A percentile compares a stretch with the other conserved stretches of the same genome.
phyloP scores from a whole-genome alignment of 2,797 vertebrate genomes.

The Harpagifer antarcticus region DNA sequence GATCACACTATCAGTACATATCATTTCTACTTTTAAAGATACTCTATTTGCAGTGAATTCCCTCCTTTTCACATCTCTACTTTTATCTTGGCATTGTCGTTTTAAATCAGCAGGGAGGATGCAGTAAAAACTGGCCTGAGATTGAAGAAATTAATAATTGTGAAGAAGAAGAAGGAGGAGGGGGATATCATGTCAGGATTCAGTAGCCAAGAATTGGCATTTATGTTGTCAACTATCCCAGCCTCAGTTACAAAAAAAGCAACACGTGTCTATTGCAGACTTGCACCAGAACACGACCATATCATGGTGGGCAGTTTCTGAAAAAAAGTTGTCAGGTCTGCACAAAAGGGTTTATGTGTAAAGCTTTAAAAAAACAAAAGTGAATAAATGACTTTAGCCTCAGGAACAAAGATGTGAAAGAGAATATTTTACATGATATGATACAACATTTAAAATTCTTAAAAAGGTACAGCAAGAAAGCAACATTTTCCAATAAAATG shows the following conservation, averaged over 20 bases:
- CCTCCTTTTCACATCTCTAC: conserved; percentile 36
- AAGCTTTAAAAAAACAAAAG: conserved; percentile 48
- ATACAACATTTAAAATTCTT: conserved; percentile 47
- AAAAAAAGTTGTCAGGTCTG: conserved; percentile 40
- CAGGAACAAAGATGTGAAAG: conserved; percentile 36
- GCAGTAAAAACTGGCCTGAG: conserved; percentile 48
- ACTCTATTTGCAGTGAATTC: conserved; percentile 24
- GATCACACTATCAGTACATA: conserved; percentile 8
- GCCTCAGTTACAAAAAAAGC: conserved; percentile 37
- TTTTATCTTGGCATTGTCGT: conserved; percentile 35
- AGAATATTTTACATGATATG: conserved; percentile 43
- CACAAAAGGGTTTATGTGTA: conserved; percentile 53
- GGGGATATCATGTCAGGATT: conserved; percentile 43
- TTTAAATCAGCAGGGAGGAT: conserved; percentile 51
- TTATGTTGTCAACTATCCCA: conserved; percentile 53
- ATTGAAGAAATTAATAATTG: conserved; percentile 54
- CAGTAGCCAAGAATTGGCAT: conserved; percentile 50
- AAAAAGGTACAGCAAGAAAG: conserved; percentile 32
- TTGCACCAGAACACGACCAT: conserved; percentile 30
- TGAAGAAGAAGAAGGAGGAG: conserved; percentile 49
- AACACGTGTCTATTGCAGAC: conserved; percentile 40
- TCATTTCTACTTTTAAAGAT: conserved; percentile 22
- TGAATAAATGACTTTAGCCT: conserved; percentile 46
- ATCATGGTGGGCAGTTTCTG: conserved; percentile 28
- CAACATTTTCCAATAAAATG: conserved; percentile 17